Base-by-base conservation (phyloP, 2,888 invertebrate genomes). In the Caenorhabditis virilis region DNA sequence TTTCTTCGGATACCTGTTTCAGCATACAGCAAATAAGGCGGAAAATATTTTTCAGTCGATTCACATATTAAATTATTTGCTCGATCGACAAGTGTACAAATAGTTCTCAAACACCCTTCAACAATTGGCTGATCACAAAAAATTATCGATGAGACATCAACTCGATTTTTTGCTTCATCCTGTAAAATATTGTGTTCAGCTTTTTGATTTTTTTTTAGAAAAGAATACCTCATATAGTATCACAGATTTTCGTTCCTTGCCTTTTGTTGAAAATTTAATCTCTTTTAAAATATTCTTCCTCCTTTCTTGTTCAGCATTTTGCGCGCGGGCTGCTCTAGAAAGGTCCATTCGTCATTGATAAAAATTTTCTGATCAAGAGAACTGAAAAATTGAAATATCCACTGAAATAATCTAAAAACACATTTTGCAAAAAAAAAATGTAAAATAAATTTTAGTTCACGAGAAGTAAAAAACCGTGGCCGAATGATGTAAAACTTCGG, bases 51-150 rank as follows among this genome's bases (percentile, higher is more conserved):
- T 3, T 48, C 35, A 25, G 16, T 26, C 2, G 51, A 9, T 20
- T 11, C 22, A 20, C 11, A 11, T 7, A 45, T 18, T 2, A 25
- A 18, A 18, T 16, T 2, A 27, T 52, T 22, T 3, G 33, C 41
- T 33, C 18, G 26, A 15, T 43, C 30, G 11, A 39, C 9, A 15
- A 52, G 16, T 33, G 52, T 18, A 15, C 50, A 66, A 25, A 66
- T 39, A 1, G 49, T 48, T 11, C 47, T 18, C 35, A 66, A 42
- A 36, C 47, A 61, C 3, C 54, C 66, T 46, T 61, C 66, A 13
- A 60, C 57, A 18, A 66, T 57, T 22, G 42, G 48, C 18, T 66
- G 46, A 15, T 60, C 57, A 35, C 60, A 66, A 27, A 49, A 50
- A 11, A 66, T 50, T 2, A 57, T 25, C 0, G 60, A 53, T 5